Evolutionary conservation across 2,888 invertebrate genomes (phyloP).

Genomic region (Ptychoptera albimana): DNA sequence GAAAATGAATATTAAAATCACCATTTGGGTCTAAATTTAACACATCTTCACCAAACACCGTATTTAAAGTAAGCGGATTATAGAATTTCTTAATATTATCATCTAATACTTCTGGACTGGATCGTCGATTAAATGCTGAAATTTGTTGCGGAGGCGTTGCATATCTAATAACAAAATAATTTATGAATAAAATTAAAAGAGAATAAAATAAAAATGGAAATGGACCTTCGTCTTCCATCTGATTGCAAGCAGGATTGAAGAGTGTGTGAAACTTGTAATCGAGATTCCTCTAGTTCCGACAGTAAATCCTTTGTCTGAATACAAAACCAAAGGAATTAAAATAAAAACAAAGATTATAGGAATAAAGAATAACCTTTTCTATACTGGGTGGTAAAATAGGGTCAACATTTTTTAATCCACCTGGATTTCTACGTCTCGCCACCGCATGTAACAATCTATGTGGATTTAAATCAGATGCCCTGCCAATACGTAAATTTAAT

Average conservation of each 20-base stretch:
- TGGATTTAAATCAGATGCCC: conserved; percentile 81
- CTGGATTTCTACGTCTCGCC: conserved; percentile 19
- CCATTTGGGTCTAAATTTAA: conserved; percentile 49
- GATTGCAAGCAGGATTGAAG: conserved; percentile 76
- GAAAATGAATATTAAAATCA: conserved; percentile 78
- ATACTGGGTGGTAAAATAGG: conserved; percentile 47
- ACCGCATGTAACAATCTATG: conserved; percentile 58
- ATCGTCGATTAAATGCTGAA: conserved; percentile 69
- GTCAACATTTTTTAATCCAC: conserved; percentile 41
- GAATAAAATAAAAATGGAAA: conserved; percentile 15
- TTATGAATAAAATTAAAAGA: background rate
- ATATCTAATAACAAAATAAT: conserved; percentile 21
- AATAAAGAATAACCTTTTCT: conserved; percentile 30
- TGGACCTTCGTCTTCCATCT: conserved; percentile 50
- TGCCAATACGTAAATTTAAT: conserved; percentile 70
- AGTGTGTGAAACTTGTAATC: conserved; percentile 68
- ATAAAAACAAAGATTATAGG: background rate
- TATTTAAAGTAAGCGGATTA: conserved; percentile 40
- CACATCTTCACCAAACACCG: conserved; percentile 64
- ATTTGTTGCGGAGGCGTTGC: conserved; percentile 84
- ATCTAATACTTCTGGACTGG: conserved; percentile 48
- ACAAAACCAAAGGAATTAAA: background rate
- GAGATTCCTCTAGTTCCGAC: conserved; percentile 69
- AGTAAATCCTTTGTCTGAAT: conserved; percentile 44
- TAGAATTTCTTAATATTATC: conserved; percentile 44